These are phyloP conservation scores for Solen grandis DNA, from an alignment of 1,140 invertebrate species.

Conservation along the genomic window DNA sequence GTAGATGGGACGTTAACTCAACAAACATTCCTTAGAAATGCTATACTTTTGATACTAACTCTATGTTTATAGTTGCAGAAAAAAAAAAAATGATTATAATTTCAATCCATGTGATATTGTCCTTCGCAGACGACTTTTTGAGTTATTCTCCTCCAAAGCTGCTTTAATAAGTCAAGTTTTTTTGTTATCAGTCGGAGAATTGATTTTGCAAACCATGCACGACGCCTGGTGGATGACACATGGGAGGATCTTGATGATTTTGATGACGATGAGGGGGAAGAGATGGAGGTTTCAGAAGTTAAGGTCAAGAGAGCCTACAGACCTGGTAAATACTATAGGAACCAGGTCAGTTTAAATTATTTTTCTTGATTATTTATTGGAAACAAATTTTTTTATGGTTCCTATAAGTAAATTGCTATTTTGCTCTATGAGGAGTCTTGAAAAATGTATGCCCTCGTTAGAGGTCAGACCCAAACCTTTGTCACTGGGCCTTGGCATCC, in stretches of 20 bases:
- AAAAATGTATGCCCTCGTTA: no score
- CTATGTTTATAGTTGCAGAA: background rate
- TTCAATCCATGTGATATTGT: background rate
- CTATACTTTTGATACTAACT: background rate
- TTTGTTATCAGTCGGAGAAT: slow-evolving; percentile 72
- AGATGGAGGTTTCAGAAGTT: slow-evolving; percentile 62
- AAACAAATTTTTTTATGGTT: no score
- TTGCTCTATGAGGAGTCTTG: no score
- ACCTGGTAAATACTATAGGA: slow-evolving; percentile 75
- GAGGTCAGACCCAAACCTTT: no score
- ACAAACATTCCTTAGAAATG: background rate
- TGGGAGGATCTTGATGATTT: slow-evolving; percentile 69
- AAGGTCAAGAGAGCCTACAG: slow-evolving; percentile 63
- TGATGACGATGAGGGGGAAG: slow-evolving; percentile 65
- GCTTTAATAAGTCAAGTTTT: background rate
- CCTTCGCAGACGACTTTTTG: background rate
- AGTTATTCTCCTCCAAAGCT: slow-evolving; percentile 4
- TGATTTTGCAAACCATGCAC: slow-evolving; percentile 76
- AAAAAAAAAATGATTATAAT: background rate
- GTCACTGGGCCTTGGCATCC: no score
- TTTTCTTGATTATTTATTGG: no score
- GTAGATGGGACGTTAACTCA: background rate
- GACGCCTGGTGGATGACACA: slow-evolving; percentile 72
- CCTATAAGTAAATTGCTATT: no score
- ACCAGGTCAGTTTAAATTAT: slow-evolving; percentile 74